A percentile compares a stretch with the other conserved stretches of the same genome.
These are phyloP conservation scores for Megaceryle maxima DNA, from an alignment of 2,113 vertebrate genomes.

Conservation along the genomic window DNA sequence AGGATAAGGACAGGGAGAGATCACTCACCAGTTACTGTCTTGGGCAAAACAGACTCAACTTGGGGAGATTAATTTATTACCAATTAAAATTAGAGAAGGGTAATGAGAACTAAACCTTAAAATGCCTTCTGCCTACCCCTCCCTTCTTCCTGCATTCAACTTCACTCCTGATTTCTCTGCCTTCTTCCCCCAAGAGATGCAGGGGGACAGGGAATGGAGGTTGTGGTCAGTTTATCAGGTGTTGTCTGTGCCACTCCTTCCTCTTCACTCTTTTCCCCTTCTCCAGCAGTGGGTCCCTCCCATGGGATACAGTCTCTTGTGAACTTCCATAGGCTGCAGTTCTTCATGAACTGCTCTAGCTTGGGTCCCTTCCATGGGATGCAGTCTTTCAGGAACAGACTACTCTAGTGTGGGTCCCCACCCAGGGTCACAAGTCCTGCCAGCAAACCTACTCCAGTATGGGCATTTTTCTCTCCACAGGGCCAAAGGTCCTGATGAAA, in stretches of 20 bases:
- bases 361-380: background rate
- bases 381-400: background rate
- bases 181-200: accelerated
- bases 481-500: background rate
- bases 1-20: background rate
- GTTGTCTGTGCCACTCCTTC: background rate
- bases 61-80: background rate
- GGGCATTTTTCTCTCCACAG: background rate
- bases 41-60: accelerated
- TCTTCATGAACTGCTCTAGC: background rate
- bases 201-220: accelerated
- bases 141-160: background rate
- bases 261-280: background rate
- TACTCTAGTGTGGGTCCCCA: background rate
- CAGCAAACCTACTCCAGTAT: background rate
- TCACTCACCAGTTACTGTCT: accelerated
- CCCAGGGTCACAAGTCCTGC: background rate
- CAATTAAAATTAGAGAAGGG: background rate
- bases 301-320: background rate
- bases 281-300: background rate
- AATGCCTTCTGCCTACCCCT: accelerated
- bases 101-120: background rate
- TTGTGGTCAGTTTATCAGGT: background rate
- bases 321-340: background rate
- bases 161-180: background rate